These are phyloP conservation scores for Peromyscus attwateri DNA, from an alignment of 2,797 vertebrate species.

Conservation along the genomic window DNA sequence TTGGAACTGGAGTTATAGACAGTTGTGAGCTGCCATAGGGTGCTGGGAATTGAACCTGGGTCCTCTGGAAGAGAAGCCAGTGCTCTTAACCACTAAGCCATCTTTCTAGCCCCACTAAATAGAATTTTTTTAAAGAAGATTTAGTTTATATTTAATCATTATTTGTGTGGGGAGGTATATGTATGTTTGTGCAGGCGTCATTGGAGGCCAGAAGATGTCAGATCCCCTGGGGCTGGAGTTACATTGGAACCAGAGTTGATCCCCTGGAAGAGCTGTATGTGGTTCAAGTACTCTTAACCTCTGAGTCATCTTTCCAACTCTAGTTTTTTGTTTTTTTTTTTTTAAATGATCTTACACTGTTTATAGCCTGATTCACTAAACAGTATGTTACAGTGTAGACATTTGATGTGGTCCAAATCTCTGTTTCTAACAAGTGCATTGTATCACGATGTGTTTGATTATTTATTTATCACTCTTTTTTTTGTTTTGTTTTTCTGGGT, in stretches of 20 bases:
- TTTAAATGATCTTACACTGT: neutral
- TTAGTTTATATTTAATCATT: neutral
- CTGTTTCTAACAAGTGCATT: constrained; percentile 1
- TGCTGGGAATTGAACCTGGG: too few species aligned
- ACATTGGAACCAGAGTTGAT: neutral
- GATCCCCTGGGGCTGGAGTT: neutral
- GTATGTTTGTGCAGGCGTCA: neutral
- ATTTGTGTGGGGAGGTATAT: neutral
- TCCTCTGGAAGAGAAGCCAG: too few species aligned
- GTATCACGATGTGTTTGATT: neutral
- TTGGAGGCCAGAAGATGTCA: neutral
- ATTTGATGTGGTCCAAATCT: constrained; percentile 4
- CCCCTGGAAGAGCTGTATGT: neutral
- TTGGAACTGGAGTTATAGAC: too few species aligned
- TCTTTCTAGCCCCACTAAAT: neutral
- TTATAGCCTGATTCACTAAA: constrained; percentile 28
- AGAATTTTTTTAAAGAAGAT: neutral
- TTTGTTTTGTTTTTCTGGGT: too few species aligned
- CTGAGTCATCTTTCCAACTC: neutral
- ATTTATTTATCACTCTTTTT: neutral
- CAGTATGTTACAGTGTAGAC: neutral
- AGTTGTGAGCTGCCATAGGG: too few species aligned
- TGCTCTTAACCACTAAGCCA: too few species aligned
- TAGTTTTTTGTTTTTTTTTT: neutral
- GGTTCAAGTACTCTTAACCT: neutral